phyloP scores from a whole-genome alignment of 2,113 vertebrate species.

The Symphodus melops region DNA sequence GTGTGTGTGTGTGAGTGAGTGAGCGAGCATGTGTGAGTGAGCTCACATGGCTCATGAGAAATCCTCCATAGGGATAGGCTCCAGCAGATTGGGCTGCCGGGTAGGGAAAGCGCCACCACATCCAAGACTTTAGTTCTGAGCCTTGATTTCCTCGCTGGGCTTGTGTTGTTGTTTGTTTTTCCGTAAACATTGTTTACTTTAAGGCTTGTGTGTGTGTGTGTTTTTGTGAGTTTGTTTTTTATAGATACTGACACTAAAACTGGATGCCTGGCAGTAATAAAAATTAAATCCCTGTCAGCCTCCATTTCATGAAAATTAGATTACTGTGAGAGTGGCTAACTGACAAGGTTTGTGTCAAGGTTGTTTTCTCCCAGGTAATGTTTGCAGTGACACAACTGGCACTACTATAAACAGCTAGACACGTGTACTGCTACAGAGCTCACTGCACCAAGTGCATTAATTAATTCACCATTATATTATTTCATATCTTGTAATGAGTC shows the following conservation, averaged over 20 bases:
- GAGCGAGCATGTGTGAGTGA: slow-evolving; percentile 14
- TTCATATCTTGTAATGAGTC: not conserved
- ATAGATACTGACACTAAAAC: slow-evolving; percentile 61
- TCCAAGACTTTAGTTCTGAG: slow-evolving; percentile 76
- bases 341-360: slow-evolving; percentile 42
- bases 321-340: slow-evolving; percentile 46
- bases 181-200: slow-evolving; percentile 76
- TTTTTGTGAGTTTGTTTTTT: slow-evolving; percentile 63
- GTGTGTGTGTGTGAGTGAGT: slow-evolving; percentile 24
- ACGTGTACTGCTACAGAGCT: slow-evolving; percentile 11
- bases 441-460: not conserved
- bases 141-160: slow-evolving; percentile 67
- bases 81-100: slow-evolving; percentile 70
- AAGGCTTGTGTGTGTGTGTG: slow-evolving; percentile 9
- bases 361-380: slow-evolving; percentile 50
- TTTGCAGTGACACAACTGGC: slow-evolving; percentile 34
- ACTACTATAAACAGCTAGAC: slow-evolving; percentile 25
- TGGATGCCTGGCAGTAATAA: slow-evolving; percentile 68
- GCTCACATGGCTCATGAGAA: slow-evolving; percentile 67
- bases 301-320: slow-evolving; percentile 70
- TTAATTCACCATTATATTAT: slow-evolving; percentile 1
- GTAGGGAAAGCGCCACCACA: slow-evolving; percentile 67
- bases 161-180: slow-evolving; percentile 75
- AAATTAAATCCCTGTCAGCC: slow-evolving; percentile 68
- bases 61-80: slow-evolving; percentile 72